Base-by-base conservation (phyloP, 2,888 invertebrate genomes). In the Melanophora roralis region DNA sequence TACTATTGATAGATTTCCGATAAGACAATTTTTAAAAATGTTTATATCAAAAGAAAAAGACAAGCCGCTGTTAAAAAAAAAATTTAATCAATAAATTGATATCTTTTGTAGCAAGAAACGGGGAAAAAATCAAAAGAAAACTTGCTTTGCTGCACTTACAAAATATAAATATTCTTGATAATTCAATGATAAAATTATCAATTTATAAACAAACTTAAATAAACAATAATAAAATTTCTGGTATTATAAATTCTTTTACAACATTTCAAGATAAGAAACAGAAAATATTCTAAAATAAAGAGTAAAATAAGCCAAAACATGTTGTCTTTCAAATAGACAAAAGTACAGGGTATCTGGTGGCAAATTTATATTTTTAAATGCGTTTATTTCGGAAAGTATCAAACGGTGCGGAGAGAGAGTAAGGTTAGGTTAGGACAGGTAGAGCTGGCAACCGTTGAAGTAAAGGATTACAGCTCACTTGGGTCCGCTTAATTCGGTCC, bases 121-220 rank as follows among this genome's bases (percentile, higher is more conserved):
- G 9, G 19, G 27, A 3, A 40, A 43, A 4, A 34, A 73, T 62
- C 36, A 43, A 43, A 57, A 47, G 11, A 21, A 40, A 74, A 62
- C 53, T 40, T n/a, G 8, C 14, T 64, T 49, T 36, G 12, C 43
- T 69, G 69, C 38, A 47, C 32, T 32, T 12, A 38, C 6, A 27
- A 27, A 38, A 21, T 62, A 47, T 27, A 59, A 40, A 8, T 23
- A 16, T 23, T 57, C 38, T 51, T 76, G 68, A 76, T 76, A 68
- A 60, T 64, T 76, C 68, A 57, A 47, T 73, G 80, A 80, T 80
- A 73, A 80, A 76, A 76, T 73, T 64, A 68, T 80, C 53, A 53
- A 64, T 60, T 74, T 59, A 51, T 62, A 38, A 47, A 55, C 12
- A 57, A 55, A 19, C 12, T 36, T n/a, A 64, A 62, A 62, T 53